Base-by-base conservation (phyloP, 2,113 vertebrate genomes). In the Dissostichus mawsoni region DNA sequence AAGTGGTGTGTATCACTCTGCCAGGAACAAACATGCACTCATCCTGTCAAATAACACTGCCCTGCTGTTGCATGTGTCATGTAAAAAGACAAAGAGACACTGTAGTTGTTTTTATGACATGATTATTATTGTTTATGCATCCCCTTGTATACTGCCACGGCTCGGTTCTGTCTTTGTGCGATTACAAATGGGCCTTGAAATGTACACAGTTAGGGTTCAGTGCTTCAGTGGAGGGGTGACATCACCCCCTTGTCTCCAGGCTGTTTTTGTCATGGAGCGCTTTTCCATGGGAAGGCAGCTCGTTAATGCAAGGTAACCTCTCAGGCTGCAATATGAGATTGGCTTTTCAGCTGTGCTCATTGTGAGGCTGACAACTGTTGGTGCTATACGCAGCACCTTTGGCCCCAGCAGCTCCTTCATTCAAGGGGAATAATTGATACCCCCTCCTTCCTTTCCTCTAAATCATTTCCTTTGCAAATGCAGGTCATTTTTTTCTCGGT, bases 1-100 rank as follows among this genome's bases (percentile, higher is more conserved):
- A 99, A 96, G 98, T 99, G 97, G 98, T 99, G 84, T 88, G 97
- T 95, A 93, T 57, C 69, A 64, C 74, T 18, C 50, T 63, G 63
- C 59, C 23, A 41, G 63, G 51, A 84, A 64, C 85, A 90, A 89
- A 85, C 89, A 88, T 23, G 41, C 79, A 67, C 72, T 90, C 59
- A 63, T 67, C 73, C 67, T 57, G 62, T 70, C 53, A 77, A 67
- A 89, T 57, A 75, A 68, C 44, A 63, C 66, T 66, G n/a, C 64
- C 56, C 48, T 12, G 5, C 62, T 69, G 65, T 73, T 52, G 48
- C 63, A 59, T 69, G 67, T 81, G 58, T 87, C 71, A 76, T 75
- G 73, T 78, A 81, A 83, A 83, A 76, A 75, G 68, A 90, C 84
- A 89, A 85, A 89, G 82, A 69, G 59, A 69, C 14, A 45, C 77